A percentile compares a stretch with the other conserved stretches of the same genome.
phyloP scores from a whole-genome alignment of 2,113 vertebrate genomes.

The Silurus glanis region DNA sequence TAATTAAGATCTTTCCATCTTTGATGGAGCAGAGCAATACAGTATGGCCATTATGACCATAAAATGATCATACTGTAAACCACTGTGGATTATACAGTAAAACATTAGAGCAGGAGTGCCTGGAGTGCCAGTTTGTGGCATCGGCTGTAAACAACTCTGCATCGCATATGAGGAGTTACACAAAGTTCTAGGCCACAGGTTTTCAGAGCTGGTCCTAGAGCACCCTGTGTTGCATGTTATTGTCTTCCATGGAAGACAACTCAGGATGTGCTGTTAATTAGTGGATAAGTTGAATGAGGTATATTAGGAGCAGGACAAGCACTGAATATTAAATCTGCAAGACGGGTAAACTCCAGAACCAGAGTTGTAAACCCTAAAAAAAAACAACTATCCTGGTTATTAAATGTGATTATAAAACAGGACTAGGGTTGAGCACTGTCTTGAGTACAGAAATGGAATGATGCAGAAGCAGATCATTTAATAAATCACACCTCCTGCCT shows the following conservation, averaged over 20 bases:
- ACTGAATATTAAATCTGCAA: neutral
- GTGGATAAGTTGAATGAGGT: neutral
- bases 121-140: neutral
- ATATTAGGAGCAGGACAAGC: neutral
- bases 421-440: neutral
- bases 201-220: neutral
- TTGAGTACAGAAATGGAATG: neutral
- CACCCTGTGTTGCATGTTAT: neutral
- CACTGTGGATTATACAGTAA: neutral
- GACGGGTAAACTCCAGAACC: neutral
- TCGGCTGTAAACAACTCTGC: neutral
- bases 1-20: constrained; percentile 67
- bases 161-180: neutral
- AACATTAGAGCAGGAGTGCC: too few relatives aligned
- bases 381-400: neutral
- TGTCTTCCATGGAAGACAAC: neutral
- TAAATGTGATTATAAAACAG: neutral
- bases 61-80: neutral
- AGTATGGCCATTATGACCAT: neutral
- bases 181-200: constrained; percentile 19
- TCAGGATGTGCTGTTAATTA: neutral
- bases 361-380: neutral
- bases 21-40: constrained; percentile 11
- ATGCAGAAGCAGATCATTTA: neutral
- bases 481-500: neutral